Conservation (phyloP, 2,888 invertebrate species). For the Ellobium chinense region DNA sequence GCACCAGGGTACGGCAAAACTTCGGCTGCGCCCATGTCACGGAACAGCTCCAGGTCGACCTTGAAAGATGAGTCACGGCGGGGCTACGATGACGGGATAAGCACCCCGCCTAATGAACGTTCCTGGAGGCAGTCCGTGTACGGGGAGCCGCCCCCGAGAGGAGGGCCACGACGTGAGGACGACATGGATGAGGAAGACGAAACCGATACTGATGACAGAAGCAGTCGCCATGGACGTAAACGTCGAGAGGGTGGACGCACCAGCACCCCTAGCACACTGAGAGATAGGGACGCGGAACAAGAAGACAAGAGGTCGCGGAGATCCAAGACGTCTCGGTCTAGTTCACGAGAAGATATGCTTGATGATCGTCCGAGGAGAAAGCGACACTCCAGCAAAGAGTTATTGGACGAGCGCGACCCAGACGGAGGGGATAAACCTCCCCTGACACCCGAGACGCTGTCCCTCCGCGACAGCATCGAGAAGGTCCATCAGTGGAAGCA, state of each 20-base stretch:
- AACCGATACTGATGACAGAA: constrained; percentile 56
- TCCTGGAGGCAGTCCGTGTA: constrained; percentile 71
- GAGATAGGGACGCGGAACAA: constrained; percentile 45
- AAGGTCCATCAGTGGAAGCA: constrained; percentile 77
- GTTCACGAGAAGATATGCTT: constrained; percentile 69
- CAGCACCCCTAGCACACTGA: constrained; percentile 61
- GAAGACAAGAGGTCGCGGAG: constrained; percentile 55
- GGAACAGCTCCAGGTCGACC: constrained; percentile 51
- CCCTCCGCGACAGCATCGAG: constrained; percentile 76
- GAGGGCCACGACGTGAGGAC: constrained; percentile 5
- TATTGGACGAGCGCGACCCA: constrained; percentile 58
- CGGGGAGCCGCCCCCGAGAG: constrained; percentile 58
- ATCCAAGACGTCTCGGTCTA: constrained; percentile 61
- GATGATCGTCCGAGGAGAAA: constrained; percentile 65
- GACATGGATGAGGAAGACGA: constrained; percentile 50
- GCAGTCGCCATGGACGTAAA: constrained; percentile 55
- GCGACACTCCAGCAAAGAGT: constrained; percentile 67
- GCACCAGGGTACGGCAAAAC: constrained; percentile 25
- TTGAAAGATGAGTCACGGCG: constrained; percentile 50
- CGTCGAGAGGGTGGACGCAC: constrained; percentile 60
- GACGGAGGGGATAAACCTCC: constrained; percentile 50
- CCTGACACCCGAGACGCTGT: constrained; percentile 73
- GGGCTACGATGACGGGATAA: constrained; percentile 57
- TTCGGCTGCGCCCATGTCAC: constrained; percentile 32
- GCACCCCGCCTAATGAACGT: constrained; percentile 65